Base-by-base conservation (phyloP, 2,113 vertebrate genomes). In the Pimephales promelas region DNA sequence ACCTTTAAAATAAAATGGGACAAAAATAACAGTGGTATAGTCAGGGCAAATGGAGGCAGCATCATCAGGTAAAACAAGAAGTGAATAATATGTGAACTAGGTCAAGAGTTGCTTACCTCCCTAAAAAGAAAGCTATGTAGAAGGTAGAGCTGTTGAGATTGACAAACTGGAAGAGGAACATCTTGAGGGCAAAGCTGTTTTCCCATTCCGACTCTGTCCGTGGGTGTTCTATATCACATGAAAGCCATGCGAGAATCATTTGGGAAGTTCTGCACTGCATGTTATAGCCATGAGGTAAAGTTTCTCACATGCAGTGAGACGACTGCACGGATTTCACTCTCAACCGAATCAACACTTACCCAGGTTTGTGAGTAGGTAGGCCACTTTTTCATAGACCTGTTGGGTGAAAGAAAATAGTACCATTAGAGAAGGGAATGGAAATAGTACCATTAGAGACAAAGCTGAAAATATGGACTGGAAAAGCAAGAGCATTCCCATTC, bases 91-190 rank as follows among this genome's bases (percentile, higher is more conserved):
- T n/a, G 9, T 73, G 11, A 14, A 47, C 20, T 1, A 26, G 13
- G 3, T 56, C 26, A 57, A 34, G 34, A 40, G 54, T 11, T 28
- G 28, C 91, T 89, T 91, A 98, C 98, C 98, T 97, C 88, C 98
- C 98, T 61, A 99, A 94, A 86, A 99, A 99, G 93, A 99, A 99
- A 56, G 98, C 98, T 0, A 99, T 97, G 89, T 99, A 99, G 91
- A 99, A 99, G 28, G 98, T 99, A 45, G 98, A 99, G 86, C 98
- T 99, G 92, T 99, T 99, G 89, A 99, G 92, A 84, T 99, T 99
- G 79, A 99, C 98, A 90, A 99, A 99, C 90, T 99, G 98, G 93
- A 99, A 99, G 73, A 99, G 96, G 83, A 99, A 99, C 97, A 99
- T 99, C 93, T 99, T 99, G 89, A 99, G 93, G 84, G 98, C 96